Conservation (phyloP, 30 jellyfish, hydroid and myxozoan species). For the Hydra vulgaris region DNA sequence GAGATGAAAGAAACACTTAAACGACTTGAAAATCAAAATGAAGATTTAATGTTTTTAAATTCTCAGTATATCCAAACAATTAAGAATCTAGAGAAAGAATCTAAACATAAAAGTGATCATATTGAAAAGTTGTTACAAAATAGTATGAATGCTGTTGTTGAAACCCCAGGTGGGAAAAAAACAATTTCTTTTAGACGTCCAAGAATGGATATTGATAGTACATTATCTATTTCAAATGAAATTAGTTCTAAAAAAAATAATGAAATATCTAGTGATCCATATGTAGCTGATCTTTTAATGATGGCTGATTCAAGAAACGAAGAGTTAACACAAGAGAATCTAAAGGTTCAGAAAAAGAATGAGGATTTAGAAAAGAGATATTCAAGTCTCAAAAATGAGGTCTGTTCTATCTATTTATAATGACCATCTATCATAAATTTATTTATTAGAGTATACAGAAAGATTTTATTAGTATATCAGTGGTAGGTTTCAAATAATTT, state of each 20-base stretch:
- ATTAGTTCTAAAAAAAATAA: conserved; percentile 7
- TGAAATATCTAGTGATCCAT: conserved; percentile 38
- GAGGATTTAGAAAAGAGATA: conserved; percentile 57
- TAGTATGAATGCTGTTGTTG: conserved; percentile 84
- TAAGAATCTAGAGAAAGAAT: conserved; percentile 67
- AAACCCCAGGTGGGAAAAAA: conserved; percentile 95
- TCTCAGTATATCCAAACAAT: conserved; percentile 72
- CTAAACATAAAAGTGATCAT: conserved; percentile 58
- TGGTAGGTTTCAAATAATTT: too few relatives aligned
- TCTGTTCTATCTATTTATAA: neutral
- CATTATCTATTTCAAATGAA: conserved; percentile 22
- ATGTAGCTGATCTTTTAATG: conserved; percentile 67
- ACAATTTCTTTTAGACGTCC: conserved; percentile 81
- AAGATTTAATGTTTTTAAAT: conserved; percentile 73
- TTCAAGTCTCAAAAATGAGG: conserved; percentile 69
- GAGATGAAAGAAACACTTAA: conserved; percentile 44
- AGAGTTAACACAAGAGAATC: conserved; percentile 35
- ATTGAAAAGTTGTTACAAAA: conserved; percentile 61
- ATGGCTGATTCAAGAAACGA: conserved; percentile 79
- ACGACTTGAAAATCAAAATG: conserved; percentile 68
- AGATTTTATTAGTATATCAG: too few relatives aligned
- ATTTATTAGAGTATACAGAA: too few relatives aligned
- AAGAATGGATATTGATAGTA: conserved; percentile 78
- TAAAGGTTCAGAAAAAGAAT: conserved; percentile 25
- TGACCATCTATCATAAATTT: too few relatives aligned